Base-by-base conservation (phyloP, 2,797 vertebrate genomes). In the Leuciscus waleckii region DNA sequence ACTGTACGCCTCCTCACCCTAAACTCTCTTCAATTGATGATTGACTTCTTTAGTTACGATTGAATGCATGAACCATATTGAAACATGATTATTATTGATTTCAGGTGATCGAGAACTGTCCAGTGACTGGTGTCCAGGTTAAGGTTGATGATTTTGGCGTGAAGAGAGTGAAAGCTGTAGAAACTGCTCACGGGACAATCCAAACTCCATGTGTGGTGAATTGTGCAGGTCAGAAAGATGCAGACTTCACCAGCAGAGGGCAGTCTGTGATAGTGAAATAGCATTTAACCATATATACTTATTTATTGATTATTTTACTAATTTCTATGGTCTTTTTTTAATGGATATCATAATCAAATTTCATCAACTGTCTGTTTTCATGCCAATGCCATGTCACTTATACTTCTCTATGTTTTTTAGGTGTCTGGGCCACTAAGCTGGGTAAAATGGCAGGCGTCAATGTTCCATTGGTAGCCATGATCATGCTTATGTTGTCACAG, bases 91-190 rank as follows among this genome's bases (percentile, higher is more conserved):
- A 39, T 43, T 79, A n/a, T 17, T 84, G 35, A 8, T 77, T 35
- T 16, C 92, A 98, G 98, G 96, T 99, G 90, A 96, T 99, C 0
- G 98, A 99, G 94, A 98, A 98, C 94, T 99, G 98, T 86, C 96
- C 97, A 0, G 98, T 99, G 89, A 98, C 96, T 0, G 97, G 97
- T 2, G 95, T 99, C 86, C 94, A 93, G 56, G 96, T 98, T 67
- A 92, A 84, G 74, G 89, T 91, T 0, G 97, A 99, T 0, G 95
- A 98, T 87, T 91, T 97, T 0, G 98, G 98, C 1, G 92, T 97
- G 58, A 96, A 92, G 91, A 95, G 94, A 65, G 97, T 99, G 1
- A 93, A 90, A 0, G 97, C 96, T 0, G 98, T 99, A 85, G 96
- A 97, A 90, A 99, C 98, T 0, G 70, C 93, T 8, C 93, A 96